phyloP scores from a whole-genome alignment of 2,113 vertebrate species.

The Cryptotis parvus region DNA sequence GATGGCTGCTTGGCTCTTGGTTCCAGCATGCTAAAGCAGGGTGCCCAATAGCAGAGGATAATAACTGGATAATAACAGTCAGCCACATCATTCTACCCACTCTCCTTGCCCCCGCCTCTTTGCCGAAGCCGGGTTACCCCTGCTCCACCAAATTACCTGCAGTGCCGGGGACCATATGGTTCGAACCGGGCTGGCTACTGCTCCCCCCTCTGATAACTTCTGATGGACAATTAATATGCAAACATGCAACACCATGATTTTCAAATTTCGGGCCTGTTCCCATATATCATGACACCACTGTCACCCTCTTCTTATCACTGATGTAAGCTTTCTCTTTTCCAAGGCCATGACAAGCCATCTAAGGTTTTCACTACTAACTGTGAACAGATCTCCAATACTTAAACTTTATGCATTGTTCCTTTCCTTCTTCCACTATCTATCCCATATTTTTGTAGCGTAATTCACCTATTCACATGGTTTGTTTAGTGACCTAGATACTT shows the following conservation, averaged over 20 bases:
- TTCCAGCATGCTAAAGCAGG: not conserved
- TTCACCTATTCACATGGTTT: not conserved
- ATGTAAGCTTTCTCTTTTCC: not conserved
- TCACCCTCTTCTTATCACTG: too few species aligned
- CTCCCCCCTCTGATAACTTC: too few species aligned
- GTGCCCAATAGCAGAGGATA: not conserved
- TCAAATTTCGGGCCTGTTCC: too few species aligned
- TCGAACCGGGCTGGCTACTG: too few species aligned
- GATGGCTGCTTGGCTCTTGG: not conserved
- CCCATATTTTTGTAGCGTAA: not conserved
- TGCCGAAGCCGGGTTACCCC: too few species aligned
- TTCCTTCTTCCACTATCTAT: not conserved
- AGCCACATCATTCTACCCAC: not conserved
- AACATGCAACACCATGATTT: too few species aligned
- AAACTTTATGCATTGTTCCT: not conserved
- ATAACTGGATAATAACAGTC: not conserved
- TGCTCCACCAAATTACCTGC: too few species aligned
- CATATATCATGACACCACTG: too few species aligned
- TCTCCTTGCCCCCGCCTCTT: too few species aligned
- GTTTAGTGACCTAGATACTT: not conserved
- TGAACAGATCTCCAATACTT: not conserved
- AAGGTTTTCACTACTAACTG: too few species aligned
- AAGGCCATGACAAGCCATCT: not conserved
- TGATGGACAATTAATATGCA: too few species aligned
- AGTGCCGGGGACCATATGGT: too few species aligned